Evolutionary conservation across 2,113 vertebrate genomes (phyloP), one percentile per base, ranked within the genome.

Genomic region (Anhinga anhinga): DNA sequence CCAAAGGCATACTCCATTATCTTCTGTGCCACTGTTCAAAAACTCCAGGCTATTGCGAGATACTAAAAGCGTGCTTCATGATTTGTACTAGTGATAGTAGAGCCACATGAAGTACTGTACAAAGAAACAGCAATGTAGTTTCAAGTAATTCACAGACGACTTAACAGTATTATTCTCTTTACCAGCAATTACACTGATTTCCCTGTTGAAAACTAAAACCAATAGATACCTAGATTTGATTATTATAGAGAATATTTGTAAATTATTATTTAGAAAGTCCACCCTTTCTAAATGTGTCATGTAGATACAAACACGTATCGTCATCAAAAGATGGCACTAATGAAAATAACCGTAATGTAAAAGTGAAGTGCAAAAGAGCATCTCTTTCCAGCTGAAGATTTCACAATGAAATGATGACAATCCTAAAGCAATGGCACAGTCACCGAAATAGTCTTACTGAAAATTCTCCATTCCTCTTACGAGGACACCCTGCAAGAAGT

Each of bases 1-100:
- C 92, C 95, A 91, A 73, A 91, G 85, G 95, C 96, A 85, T 17
- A 76, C 62, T 93, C 86, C 94, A 74, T 96, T 92, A 83, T 94
- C 94, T 97, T 92, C 95, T 76, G 65, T 83, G 53, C 36, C 45
- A 63, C 93, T 95, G 78, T 74, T 94, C 77, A 90, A 94, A 97
- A 95, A 44, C 88, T 93, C 87, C 95, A 96, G 73, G 95, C 76
- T 91, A 87, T 55, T 94, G 74, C 91, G 94, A 97, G 92, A 93
- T 96, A 91, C 92, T 91, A 65, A 82, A 86, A 95, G 82, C 82
- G 97, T 78, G 83, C 69, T 91, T 87, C 55, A 80, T 79, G 87
- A 92, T 93, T 93, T 95, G 49, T 78, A 80, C 69, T 88, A 92
- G 88, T 74, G 69, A 82, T 59, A 79, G 88, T 1, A 92, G 82